These are phyloP conservation scores for Embidobia sp. DNA, from an alignment of 2,888 invertebrate species.

Conservation along the genomic window DNA sequence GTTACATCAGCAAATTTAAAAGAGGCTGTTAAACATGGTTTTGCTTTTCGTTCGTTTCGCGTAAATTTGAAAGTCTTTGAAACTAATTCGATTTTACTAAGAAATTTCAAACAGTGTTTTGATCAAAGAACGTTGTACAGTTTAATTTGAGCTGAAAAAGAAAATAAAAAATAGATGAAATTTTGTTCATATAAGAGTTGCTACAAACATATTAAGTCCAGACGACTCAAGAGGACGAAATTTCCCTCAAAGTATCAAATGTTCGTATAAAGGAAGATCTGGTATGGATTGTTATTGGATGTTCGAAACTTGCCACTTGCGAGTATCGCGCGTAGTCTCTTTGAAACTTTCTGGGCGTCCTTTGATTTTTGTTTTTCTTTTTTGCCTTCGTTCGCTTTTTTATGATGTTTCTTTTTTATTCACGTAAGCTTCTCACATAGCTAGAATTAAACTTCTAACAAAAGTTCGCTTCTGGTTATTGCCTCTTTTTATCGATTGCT, in stretches of 20 bases:
- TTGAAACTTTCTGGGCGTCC: constrained; percentile 71
- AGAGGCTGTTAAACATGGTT: no score
- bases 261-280: constrained; percentile 54
- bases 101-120: no score
- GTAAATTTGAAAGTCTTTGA: no score
- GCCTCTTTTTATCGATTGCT: constrained; percentile 60
- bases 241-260: constrained; percentile 51
- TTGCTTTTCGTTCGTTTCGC: no score
- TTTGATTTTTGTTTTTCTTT: constrained; percentile 70
- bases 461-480: constrained; percentile 58
- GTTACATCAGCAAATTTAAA: no score
- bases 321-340: constrained; percentile 71
- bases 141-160: no score
- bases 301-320: constrained; percentile 79
- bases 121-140: no score
- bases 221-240: constrained; percentile 15
- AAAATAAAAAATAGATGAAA: neutral
- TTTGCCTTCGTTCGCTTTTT: constrained; percentile 31
- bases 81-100: no score
- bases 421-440: constrained; percentile 59
- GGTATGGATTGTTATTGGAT: constrained; percentile 74
- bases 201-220: constrained; percentile 28
- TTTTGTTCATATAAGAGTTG: neutral
- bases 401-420: constrained; percentile 52
- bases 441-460: constrained; percentile 55